phyloP scores from a whole-genome alignment of 2,888 invertebrate genomes.

The Muschampia plurimacula region DNA sequence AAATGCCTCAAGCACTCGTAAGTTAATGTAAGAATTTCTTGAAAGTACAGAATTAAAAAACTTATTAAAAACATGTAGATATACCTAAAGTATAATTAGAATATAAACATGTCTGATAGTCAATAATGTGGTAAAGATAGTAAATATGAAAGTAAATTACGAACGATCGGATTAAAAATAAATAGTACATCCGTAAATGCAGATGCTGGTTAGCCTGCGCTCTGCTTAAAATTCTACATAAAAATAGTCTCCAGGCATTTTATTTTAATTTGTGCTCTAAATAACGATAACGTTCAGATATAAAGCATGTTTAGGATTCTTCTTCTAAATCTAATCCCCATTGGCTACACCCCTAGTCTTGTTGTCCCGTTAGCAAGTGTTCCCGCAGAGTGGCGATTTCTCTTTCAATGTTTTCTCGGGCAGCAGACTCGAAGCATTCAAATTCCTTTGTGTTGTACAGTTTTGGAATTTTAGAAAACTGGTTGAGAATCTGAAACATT shows the following conservation, averaged over 20 bases:
- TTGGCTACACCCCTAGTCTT: slow-evolving; percentile 52
- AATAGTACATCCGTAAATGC: no score
- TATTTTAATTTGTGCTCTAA: not conserved
- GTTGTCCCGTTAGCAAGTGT: slow-evolving; percentile 60
- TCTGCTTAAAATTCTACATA: no score
- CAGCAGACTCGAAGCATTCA: slow-evolving; percentile 66
- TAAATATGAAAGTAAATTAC: not conserved
- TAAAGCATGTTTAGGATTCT: slow-evolving; percentile 28
- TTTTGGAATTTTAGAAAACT: slow-evolving; percentile 70
- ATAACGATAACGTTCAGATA: slow-evolving; percentile 17
- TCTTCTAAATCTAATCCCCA: slow-evolving; percentile 34
- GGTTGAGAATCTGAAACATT: slow-evolving; percentile 68
- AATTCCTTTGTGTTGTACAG: slow-evolving; percentile 75
- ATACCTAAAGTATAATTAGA: no score
- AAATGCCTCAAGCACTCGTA: not conserved
- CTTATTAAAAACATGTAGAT: no score
- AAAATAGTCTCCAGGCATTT: not conserved
- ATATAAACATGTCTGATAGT: no score
- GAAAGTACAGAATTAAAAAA: not conserved
- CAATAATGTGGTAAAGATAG: no score
- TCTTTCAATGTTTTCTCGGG: slow-evolving; percentile 73
- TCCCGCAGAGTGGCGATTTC: slow-evolving; percentile 70
- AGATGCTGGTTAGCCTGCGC: no score
- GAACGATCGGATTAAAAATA: no score
- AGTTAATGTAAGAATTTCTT: not conserved